phyloP scores from a whole-genome alignment of 2,797 vertebrate species.

The Pangasius krempfi region DNA sequence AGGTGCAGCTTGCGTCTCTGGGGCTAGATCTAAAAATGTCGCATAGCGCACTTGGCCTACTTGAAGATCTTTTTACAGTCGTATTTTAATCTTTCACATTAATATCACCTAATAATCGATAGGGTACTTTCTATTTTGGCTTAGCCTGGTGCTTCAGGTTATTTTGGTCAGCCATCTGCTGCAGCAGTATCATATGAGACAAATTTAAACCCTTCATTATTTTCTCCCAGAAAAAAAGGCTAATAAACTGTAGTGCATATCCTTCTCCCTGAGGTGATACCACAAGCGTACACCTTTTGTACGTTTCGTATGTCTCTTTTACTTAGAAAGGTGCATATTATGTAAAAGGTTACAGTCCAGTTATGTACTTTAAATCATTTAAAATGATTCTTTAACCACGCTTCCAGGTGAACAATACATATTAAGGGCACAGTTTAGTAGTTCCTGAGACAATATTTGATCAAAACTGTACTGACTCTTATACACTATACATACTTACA shows the following conservation, averaged over 20 bases:
- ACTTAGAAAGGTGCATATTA: not conserved
- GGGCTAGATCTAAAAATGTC: slow-evolving; percentile 30
- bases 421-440: not conserved
- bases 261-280: not conserved
- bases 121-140: not conserved
- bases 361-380: not conserved
- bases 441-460: not conserved
- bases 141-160: not conserved
- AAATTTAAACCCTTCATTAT: slow-evolving; percentile 15
- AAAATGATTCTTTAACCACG: not conserved
- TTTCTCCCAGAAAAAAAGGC: not conserved
- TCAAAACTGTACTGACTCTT: not conserved
- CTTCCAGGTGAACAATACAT: not conserved
- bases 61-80: slow-evolving; percentile 4
- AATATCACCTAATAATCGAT: slow-evolving; percentile 23
- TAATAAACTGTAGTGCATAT: not conserved
- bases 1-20: slow-evolving; percentile 11
- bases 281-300: not conserved
- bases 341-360: not conserved
- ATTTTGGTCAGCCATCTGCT: slow-evolving; percentile 47
- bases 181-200: slow-evolving; percentile 35
- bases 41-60: slow-evolving; percentile 40
- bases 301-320: not conserved
- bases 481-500: not conserved
- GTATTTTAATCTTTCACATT: slow-evolving; percentile 15